These are phyloP conservation scores for Drosophila recens DNA, from an alignment of 2,888 invertebrate genomes.

Conservation along the genomic window DNA sequence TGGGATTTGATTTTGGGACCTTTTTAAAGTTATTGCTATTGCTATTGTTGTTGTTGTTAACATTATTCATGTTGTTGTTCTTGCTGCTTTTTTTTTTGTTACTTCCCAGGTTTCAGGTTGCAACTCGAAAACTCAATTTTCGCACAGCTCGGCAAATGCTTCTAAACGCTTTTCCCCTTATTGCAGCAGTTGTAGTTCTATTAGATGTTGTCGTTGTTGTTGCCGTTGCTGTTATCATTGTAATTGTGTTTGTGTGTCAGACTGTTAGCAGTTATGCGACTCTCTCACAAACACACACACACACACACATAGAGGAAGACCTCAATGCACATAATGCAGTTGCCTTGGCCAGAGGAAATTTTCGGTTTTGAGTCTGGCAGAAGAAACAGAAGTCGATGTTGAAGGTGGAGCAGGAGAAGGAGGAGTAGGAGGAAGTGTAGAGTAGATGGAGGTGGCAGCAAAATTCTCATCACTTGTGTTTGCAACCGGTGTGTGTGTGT, in stretches of 20 bases:
- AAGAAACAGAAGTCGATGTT: slow-evolving; percentile 1
- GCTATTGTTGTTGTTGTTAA: not conserved
- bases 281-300: slow-evolving; percentile 34
- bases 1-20: slow-evolving; percentile 27
- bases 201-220: slow-evolving; percentile 13
- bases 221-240: slow-evolving; percentile 55
- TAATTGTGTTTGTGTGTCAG: slow-evolving; percentile 81
- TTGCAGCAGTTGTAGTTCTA: slow-evolving; percentile 8
- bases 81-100: not conserved
- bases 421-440: not conserved
- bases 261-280: slow-evolving; percentile 71
- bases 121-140: slow-evolving; percentile 60
- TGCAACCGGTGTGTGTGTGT: slow-evolving; percentile 1
- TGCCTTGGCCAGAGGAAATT: slow-evolving; percentile 53
- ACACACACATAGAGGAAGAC: slow-evolving; percentile 19
- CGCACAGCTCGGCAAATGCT: slow-evolving; percentile 50
- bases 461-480: slow-evolving; percentile 44
- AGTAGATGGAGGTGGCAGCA: slow-evolving; percentile 14
- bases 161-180: slow-evolving; percentile 53
- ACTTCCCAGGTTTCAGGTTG: slow-evolving; percentile 30
- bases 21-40: slow-evolving; percentile 21
- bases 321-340: slow-evolving; percentile 63
- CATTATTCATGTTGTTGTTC: not conserved
- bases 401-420: not conserved
- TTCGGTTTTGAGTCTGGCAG: slow-evolving; percentile 17